A percentile compares a stretch with the other conserved stretches of the same genome.
These are phyloP conservation scores for Pomatorhinus ruficollis DNA, from an alignment of 2,113 vertebrate genomes.

Conservation along the genomic window DNA sequence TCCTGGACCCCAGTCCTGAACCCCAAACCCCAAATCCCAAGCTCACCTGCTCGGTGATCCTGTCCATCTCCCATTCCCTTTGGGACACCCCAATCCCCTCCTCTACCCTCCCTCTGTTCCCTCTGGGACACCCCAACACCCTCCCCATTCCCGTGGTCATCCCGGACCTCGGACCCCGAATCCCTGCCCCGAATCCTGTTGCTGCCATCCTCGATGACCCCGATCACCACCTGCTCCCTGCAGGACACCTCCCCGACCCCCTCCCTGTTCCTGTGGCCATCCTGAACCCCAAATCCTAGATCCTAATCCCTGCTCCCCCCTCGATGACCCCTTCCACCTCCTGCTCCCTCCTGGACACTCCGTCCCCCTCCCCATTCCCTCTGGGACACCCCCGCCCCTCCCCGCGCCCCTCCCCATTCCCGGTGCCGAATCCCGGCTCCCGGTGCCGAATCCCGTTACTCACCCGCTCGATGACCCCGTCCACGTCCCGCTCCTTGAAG, in stretches of 20 bases:
- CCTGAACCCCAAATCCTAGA: not conserved
- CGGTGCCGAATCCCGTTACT: not conserved
- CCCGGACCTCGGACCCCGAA: not conserved
- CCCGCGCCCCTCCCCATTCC: not conserved
- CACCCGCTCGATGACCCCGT: not conserved
- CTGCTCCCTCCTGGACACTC: not conserved
- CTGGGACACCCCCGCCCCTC: not conserved
- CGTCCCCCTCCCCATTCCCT: not conserved
- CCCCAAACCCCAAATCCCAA: not conserved
- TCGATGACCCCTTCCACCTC: too few relatives aligned
- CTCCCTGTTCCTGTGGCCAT: not conserved
- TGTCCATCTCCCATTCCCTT: not conserved
- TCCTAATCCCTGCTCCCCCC: not conserved
- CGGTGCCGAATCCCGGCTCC: not conserved
- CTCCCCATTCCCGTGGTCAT: not conserved
- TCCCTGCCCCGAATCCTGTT: not conserved
- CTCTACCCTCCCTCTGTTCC: not conserved
- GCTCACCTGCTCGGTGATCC: not conserved
- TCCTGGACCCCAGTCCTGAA: not conserved
- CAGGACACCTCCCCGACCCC: not conserved
- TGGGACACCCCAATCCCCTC: not conserved
- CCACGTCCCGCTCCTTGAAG: not conserved
- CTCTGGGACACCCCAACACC: not conserved
- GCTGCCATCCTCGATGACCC: not conserved
- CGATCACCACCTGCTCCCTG: not conserved